These are phyloP conservation scores for Myrmophylax atrothorax DNA, from an alignment of 2,113 vertebrate genomes.

Conservation along the genomic window DNA sequence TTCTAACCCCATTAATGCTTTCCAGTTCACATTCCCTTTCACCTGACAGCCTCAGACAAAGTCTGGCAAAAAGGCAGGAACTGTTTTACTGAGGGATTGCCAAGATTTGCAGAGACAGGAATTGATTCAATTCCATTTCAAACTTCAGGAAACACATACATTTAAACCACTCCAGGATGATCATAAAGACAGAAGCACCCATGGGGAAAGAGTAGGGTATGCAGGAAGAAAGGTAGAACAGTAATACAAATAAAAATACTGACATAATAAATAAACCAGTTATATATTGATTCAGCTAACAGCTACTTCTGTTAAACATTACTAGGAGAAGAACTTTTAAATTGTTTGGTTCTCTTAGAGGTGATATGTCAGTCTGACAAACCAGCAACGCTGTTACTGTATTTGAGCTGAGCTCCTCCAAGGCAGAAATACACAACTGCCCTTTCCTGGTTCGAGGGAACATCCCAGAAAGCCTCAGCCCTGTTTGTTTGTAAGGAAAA, in stretches of 20 bases:
- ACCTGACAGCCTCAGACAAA: not conserved
- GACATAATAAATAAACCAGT: not conserved
- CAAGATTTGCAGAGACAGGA: not conserved
- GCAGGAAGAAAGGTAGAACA: not conserved
- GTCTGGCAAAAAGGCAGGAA: not conserved
- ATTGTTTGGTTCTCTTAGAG: not conserved
- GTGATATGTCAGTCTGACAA: not conserved
- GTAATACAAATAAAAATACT: not conserved
- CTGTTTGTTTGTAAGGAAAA: not conserved
- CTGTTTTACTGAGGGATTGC: not conserved
- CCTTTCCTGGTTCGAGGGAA: not conserved
- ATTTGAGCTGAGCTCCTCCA: not conserved
- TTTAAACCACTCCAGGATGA: not conserved
- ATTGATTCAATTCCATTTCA: not conserved
- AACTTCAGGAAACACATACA: not conserved
- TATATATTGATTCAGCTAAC: not conserved
- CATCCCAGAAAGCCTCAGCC: not conserved
- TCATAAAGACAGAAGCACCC: not conserved
- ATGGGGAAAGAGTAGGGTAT: not conserved
- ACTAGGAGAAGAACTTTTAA: not conserved
- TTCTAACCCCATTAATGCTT: not conserved
- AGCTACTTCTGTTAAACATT: not conserved
- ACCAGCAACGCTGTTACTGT: not conserved
- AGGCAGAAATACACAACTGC: not conserved
- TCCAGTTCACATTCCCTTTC: not conserved